Percentiles rank a stretch among this genome's conserved stretches.
Evolutionary conservation across 2,113 vertebrate genomes (phyloP).

Genomic region (Rattus rattus): DNA sequence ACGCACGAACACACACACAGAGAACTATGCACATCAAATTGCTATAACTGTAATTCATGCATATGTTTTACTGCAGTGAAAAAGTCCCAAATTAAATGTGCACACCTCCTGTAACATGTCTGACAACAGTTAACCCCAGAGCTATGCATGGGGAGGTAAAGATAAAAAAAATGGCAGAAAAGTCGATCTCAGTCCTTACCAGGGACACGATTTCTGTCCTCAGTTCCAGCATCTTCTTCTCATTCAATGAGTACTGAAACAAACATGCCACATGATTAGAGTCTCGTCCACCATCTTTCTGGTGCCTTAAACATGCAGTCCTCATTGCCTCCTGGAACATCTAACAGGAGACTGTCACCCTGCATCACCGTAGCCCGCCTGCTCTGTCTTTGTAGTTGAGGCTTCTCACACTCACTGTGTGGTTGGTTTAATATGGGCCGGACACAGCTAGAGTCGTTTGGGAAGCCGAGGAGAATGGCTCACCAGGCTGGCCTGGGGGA

Average conservation of each 20-base stretch:
- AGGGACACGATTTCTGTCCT: slow-evolving; percentile 93
- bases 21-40: background rate
- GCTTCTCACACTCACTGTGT: background rate
- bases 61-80: background rate
- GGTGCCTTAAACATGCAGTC: background rate
- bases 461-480: background rate
- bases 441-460: background rate
- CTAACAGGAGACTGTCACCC: background rate
- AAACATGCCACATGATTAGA: slow-evolving; percentile 39
- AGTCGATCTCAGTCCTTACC: slow-evolving; percentile 87
- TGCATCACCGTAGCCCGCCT: background rate
- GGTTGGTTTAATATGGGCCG: background rate
- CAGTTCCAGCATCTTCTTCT: slow-evolving; percentile 92
- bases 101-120: background rate
- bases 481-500: background rate
- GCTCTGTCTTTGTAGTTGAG: background rate
- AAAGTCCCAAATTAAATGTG: background rate
- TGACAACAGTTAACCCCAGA: background rate
- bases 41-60: background rate
- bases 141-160: background rate
- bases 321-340: background rate
- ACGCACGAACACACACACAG: background rate
- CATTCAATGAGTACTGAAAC: slow-evolving; percentile 91
- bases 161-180: background rate
- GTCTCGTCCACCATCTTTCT: background rate